phyloP scores from a whole-genome alignment of 2,113 vertebrate genomes.

The Gallinago jamesoni region DNA sequence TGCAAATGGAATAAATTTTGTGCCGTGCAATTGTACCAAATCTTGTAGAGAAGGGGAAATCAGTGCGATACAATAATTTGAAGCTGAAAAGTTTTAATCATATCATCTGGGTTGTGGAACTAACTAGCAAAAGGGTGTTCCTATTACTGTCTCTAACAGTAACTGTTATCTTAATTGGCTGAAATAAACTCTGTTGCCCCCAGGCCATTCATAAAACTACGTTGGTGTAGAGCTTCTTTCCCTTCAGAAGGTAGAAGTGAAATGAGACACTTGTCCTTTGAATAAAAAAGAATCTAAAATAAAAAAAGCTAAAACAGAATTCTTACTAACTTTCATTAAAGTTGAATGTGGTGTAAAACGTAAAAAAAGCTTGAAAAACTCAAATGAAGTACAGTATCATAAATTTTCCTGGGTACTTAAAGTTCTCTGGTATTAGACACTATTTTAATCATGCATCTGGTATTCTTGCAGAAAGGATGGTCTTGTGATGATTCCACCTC shows the following conservation, averaged over 20 bases:
- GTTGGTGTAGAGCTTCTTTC: background rate
- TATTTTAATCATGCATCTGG: background rate
- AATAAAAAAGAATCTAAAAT: background rate
- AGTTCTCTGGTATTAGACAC: background rate
- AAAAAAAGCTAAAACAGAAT: background rate
- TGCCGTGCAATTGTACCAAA: background rate
- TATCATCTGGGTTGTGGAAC: background rate
- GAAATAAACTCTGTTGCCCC: slow-evolving; percentile 58
- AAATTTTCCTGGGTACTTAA: background rate
- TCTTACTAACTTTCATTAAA: background rate
- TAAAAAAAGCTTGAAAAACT: background rate
- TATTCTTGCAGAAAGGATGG: background rate
- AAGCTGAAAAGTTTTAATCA: slow-evolving; percentile 45
- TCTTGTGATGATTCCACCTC: background rate
- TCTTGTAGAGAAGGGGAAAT: background rate
- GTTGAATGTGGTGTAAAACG: background rate
- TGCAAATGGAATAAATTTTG: background rate
- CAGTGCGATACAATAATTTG: background rate
- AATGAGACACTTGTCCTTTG: background rate
- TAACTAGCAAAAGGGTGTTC: background rate
- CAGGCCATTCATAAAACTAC: slow-evolving; percentile 17
- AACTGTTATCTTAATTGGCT: slow-evolving; percentile 73
- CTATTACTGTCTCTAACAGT: slow-evolving; percentile 34
- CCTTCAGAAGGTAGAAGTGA: background rate
- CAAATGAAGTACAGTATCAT: background rate